Percentiles rank a stretch among this genome's conserved stretches.
Conservation (phyloP, 2,888 invertebrate genomes). For the Scrobipalpa atriplicella region DNA sequence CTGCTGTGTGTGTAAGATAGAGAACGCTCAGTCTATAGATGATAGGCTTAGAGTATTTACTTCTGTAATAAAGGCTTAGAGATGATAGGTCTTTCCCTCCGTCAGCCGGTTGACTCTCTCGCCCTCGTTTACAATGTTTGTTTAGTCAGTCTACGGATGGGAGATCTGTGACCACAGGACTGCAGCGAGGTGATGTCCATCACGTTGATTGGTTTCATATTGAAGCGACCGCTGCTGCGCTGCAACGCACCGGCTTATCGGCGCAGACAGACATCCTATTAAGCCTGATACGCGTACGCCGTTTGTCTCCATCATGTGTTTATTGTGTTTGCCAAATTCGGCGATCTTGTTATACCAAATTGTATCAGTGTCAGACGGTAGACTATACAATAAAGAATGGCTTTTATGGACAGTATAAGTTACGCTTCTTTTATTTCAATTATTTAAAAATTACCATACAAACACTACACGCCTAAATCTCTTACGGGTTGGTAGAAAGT, state of each 20-base stretch:
- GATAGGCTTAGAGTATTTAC: too few relatives aligned
- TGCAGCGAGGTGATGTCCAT: slow-evolving; percentile 52
- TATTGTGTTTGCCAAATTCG: slow-evolving; percentile 14
- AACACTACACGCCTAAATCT: too few relatives aligned
- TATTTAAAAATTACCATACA: not conserved
- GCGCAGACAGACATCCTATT: slow-evolving; percentile 50
- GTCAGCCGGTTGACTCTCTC: too few relatives aligned
- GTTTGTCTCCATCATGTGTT: slow-evolving; percentile 18
- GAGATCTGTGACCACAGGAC: slow-evolving; percentile 34
- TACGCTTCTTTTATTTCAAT: slow-evolving; percentile 6
- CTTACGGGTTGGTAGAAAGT: too few relatives aligned
- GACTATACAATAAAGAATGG: not conserved
- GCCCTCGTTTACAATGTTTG: too few relatives aligned
- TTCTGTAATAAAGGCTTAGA: too few relatives aligned
- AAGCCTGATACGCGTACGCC: slow-evolving; percentile 45
- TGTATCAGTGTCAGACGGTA: slow-evolving; percentile 9
- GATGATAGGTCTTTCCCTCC: too few relatives aligned
- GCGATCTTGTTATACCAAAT: slow-evolving; percentile 13
- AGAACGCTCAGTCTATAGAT: too few relatives aligned
- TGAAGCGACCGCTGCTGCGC: slow-evolving; percentile 56
- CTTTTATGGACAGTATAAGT: slow-evolving; percentile 4
- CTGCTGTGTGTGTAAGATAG: too few relatives aligned
- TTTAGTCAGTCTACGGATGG: not conserved
- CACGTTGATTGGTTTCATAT: slow-evolving; percentile 71
- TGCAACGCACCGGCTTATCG: slow-evolving; percentile 51